Base-by-base conservation (phyloP, 2,797 vertebrate genomes). In the Siniperca scherzeri region DNA sequence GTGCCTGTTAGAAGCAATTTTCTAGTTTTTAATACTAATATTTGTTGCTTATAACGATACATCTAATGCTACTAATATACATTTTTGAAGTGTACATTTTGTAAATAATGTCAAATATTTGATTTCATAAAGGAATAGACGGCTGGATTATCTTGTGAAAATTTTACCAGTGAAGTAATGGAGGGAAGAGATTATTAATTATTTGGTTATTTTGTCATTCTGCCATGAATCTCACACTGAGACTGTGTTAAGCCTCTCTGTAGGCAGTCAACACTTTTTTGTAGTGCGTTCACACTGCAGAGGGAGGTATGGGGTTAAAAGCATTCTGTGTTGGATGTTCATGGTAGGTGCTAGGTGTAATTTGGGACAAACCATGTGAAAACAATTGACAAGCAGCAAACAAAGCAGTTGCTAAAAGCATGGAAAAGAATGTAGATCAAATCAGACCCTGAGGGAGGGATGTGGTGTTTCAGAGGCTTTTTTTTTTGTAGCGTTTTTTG, bases 361-460 rank as follows among this genome's bases (percentile, higher is more conserved):
- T 87, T 82, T 80, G 55, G 87, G 60, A 48, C 70, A 78, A 87
- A 83, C 72, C 36, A 48, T 64, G 78, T 62, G 62, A 74, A 80
- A 86, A 75, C 65, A 66, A 85, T 59, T 16, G 66, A 84, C 76
- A 73, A 40, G 62, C 67, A 59, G 59, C 42, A 3, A 68, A 52
- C 27, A 70, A 66, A 82, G 70, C 68, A 59, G 60, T 33, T n/a
- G 78, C 36, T 89, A 81, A 87, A 80, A 83, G 77, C 81, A n/a
- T 64, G 67, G 61, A 79, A 82, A 52, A 55, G 33, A 38, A 75
- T 14, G 78, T 17, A 60, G 81, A 90, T 89, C 60, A 78, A 70
- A 86, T 64, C 61, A 52, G 55, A 44, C 33, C 75, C 76, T 11
- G 27, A 74, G 76, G 50, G 76, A 78, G 40, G 2, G 48, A 65